These are phyloP conservation scores for Circaetus gallicus DNA, from an alignment of 2,113 vertebrate species.

Conservation along the genomic window DNA sequence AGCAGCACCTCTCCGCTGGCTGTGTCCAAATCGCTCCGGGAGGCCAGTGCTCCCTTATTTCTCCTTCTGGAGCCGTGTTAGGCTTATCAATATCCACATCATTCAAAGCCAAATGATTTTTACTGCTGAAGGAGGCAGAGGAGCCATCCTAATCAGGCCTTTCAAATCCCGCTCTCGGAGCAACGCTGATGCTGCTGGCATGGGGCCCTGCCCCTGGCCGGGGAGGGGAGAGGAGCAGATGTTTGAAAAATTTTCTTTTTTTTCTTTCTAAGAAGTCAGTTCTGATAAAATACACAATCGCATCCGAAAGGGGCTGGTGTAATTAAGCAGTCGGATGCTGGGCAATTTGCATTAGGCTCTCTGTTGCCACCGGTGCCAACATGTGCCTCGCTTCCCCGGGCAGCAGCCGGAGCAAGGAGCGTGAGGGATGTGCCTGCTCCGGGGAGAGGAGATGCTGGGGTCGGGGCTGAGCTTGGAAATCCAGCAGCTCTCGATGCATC, in stretches of 20 bases:
- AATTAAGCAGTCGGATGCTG: not conserved
- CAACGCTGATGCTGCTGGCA: not conserved
- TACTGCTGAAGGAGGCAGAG: not conserved
- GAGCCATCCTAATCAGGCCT: not conserved
- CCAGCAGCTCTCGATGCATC: not conserved
- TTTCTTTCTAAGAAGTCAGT: not conserved
- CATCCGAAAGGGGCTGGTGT: not conserved
- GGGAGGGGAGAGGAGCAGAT: not conserved
- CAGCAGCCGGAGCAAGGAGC: not conserved
- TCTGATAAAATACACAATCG: not conserved
- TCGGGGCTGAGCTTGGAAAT: not conserved
- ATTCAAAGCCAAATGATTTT: not conserved
- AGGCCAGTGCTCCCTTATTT: not conserved
- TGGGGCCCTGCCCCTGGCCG: not conserved
- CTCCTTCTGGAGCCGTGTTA: fast-evolving
- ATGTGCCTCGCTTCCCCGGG: not conserved
- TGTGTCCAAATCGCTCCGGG: no score
- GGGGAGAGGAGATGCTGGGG: not conserved
- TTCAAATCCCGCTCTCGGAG: not conserved
- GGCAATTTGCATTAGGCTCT: not conserved
- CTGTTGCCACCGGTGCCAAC: not conserved
- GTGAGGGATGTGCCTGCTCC: not conserved
- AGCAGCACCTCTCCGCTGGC: not conserved
- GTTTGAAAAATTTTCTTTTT: not conserved
- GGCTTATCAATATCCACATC: not conserved